Percentiles rank a stretch among this genome's conserved stretches.
phyloP scores from a whole-genome alignment of 1,140 invertebrate species.

The Dreissena polymorpha region DNA sequence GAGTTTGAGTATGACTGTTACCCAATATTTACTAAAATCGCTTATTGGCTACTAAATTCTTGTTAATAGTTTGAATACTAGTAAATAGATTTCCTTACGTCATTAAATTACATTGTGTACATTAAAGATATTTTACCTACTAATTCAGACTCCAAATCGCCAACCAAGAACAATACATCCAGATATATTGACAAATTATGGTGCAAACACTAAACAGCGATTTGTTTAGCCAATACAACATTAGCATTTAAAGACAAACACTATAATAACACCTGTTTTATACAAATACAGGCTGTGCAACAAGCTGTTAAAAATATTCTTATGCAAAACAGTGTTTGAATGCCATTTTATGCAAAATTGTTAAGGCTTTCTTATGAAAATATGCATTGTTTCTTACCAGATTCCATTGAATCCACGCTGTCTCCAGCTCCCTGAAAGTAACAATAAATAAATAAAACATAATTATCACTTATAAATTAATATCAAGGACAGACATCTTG shows the following conservation, averaged over 20 bases:
- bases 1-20: too few relatives aligned
- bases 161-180: not conserved
- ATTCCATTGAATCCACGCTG: constrained; percentile 34
- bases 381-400: constrained; percentile 47
- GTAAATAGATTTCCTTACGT: too few relatives aligned
- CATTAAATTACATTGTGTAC: too few relatives aligned
- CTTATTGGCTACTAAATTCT: too few relatives aligned
- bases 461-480: not conserved
- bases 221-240: not conserved
- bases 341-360: not conserved
- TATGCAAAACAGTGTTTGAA: not conserved
- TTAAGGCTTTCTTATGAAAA: constrained; percentile 21
- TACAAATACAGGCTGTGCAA: not conserved
- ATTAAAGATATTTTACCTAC: too few relatives aligned
- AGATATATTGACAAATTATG: not conserved
- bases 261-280: not conserved
- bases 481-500: not conserved
- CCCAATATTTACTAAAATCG: too few relatives aligned
- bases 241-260: not conserved
- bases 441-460: constrained; percentile 26
- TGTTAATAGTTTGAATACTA: too few relatives aligned
- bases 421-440: constrained; percentile 48
- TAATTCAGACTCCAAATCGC: too few relatives aligned
- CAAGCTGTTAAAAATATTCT: not conserved
- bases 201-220: not conserved